Base-by-base conservation (phyloP, 2,113 vertebrate species). In the Thalassoma bifasciatum region DNA sequence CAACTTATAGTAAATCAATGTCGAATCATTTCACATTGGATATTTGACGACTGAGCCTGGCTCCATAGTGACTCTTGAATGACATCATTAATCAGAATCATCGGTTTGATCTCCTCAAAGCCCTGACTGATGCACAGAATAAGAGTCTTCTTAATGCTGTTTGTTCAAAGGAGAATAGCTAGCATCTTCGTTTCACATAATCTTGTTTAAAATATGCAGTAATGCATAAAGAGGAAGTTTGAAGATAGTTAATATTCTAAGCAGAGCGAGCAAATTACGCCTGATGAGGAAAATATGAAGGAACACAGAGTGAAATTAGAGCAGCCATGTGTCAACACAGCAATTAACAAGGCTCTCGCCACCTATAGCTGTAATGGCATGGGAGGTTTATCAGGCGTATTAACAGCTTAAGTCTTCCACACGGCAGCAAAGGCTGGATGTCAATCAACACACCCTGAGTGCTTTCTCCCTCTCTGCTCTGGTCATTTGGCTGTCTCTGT, bases 381-480 rank as follows among this genome's bases (percentile, higher is more conserved):
- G 10, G 79, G 91, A 90, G 88, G 93, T 93, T 92, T 94, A 90
- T 92, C 91, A 93, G 90, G 82, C 84, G 26, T 72, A 86, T 88
- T 84, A 89, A 90, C 82, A 86, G 85, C 89, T 91, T 89, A 92
- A 93, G 79, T 85, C 46, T 77, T 88, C 40, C 53, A 81, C 89
- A 79, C 84, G 72, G 59, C 66, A 77, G 64, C 76, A 77, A 75
- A 75, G 83, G 87, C 77, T 0, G 88, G 91, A 10, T 90, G 77
- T 93, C 93, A 91, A 59, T 83, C 76, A 86, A 60, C 70, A 59
- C 81, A 66, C 47, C 42, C 14, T 5, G 26, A 56, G 53, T 40
- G 19, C 36, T 11, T 37, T 75, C 21, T 22, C 52, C 64, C 23
- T 22, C 54, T 64, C 62, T 40, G 6, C 51, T 51, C 8, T 2